phyloP scores from a whole-genome alignment of 2,797 vertebrate genomes.

The Emys orbicularis region DNA sequence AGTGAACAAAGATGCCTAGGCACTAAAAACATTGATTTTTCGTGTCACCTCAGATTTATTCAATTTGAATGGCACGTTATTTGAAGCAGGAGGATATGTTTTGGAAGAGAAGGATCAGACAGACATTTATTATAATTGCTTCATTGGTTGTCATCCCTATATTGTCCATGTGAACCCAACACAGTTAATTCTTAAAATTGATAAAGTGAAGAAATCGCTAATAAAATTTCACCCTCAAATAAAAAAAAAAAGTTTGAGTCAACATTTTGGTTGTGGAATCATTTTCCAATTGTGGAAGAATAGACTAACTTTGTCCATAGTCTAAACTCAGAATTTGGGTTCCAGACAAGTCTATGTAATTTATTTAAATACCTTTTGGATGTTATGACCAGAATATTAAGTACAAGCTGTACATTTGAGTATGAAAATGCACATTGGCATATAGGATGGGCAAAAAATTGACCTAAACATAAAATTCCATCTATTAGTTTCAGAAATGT shows the following conservation, averaged over 20 bases:
- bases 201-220: not conserved
- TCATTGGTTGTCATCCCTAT: slow-evolving; percentile 23
- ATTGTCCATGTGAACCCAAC: slow-evolving; percentile 22
- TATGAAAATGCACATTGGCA: not conserved
- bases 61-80: slow-evolving; percentile 37
- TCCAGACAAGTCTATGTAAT: not conserved
- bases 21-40: slow-evolving; percentile 32
- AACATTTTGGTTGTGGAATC: not conserved
- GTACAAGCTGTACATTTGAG: not conserved
- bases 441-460: not conserved
- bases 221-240: not conserved
- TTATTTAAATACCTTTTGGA: not conserved
- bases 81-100: slow-evolving; percentile 48
- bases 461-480: not conserved
- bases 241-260: not conserved
- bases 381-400: not conserved
- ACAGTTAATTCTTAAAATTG: not conserved
- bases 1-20: slow-evolving; percentile 38
- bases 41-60: slow-evolving; percentile 44
- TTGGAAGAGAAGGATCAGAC: slow-evolving; percentile 36
- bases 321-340: not conserved
- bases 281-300: not conserved
- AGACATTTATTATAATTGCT: slow-evolving; percentile 8
- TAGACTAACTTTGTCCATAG: not conserved
- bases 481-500: not conserved